phyloP scores from a whole-genome alignment of 2,888 invertebrate species.

The Masnerella sp. region DNA sequence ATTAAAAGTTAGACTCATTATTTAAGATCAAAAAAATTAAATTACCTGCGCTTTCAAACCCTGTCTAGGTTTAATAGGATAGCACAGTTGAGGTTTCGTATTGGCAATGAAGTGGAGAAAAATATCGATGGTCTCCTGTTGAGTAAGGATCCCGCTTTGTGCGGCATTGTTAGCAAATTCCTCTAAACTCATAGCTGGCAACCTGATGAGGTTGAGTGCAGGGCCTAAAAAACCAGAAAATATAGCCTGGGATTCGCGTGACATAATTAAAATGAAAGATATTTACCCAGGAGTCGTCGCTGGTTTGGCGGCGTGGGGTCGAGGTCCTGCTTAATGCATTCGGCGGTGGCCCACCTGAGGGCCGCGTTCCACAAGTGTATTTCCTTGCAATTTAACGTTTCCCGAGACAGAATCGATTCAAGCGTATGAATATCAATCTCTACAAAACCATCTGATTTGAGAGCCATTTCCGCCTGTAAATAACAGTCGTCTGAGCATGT shows the following conservation, averaged over 20 bases:
- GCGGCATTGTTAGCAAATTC: constrained; percentile 97
- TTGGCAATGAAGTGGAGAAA: constrained; percentile 96
- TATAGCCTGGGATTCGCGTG: background rate
- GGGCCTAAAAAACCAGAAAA: constrained; percentile 70
- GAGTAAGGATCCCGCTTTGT: constrained; percentile 93
- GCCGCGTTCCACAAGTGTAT: constrained; percentile 94
- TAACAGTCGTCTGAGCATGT: constrained; percentile 60
- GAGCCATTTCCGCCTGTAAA: constrained; percentile 94
- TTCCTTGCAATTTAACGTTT: constrained; percentile 97
- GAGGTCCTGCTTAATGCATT: constrained; percentile 90
- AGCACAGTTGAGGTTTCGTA: constrained; percentile 89
- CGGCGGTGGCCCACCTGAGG: constrained; percentile 94
- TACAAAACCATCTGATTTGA: constrained; percentile 96
- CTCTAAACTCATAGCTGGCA: constrained; percentile 95
- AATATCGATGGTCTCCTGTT: constrained; percentile 95
- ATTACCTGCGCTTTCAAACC: constrained; percentile 90
- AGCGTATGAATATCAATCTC: constrained; percentile 96
- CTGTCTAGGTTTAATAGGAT: constrained; percentile 88
- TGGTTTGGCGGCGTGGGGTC: constrained; percentile 88
- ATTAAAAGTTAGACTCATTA: too few relatives aligned
- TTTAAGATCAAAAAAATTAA: too few relatives aligned
- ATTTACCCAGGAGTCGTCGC: constrained; percentile 71
- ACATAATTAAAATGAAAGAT: background rate
- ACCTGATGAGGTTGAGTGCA: constrained; percentile 90
- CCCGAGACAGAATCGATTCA: constrained; percentile 92